These are phyloP conservation scores for Columba guinea DNA, from an alignment of 2,797 vertebrate species.

Conservation along the genomic window DNA sequence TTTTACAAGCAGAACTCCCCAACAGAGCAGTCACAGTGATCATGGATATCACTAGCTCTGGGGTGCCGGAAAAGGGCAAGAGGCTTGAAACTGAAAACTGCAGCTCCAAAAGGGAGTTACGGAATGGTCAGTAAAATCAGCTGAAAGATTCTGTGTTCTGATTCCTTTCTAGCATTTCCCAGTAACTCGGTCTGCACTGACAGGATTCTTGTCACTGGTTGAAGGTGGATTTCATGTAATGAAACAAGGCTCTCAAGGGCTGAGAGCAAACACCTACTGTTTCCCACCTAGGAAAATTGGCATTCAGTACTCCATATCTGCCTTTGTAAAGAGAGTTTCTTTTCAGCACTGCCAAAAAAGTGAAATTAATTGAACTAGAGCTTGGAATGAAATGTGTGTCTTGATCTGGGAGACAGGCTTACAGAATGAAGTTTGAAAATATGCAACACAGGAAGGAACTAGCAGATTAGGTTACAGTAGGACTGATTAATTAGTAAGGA, in stretches of 20 bases:
- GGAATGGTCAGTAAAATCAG: background rate
- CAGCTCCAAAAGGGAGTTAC: background rate
- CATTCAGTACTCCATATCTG: background rate
- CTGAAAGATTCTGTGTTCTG: background rate
- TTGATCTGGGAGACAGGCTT: background rate
- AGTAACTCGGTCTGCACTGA: background rate
- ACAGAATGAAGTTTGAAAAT: constrained; percentile 9
- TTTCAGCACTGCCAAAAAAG: background rate
- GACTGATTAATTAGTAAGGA: constrained; percentile 36
- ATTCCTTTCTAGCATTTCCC: background rate
- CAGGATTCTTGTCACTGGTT: background rate
- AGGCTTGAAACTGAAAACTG: background rate
- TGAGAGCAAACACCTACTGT: background rate
- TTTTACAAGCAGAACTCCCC: background rate
- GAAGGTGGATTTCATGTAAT: background rate
- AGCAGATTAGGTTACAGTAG: background rate
- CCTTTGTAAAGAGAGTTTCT: background rate
- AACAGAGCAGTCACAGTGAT: background rate
- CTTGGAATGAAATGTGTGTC: background rate
- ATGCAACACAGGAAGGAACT: background rate
- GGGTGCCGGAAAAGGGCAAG: background rate
- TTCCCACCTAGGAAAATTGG: background rate
- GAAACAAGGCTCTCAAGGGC: background rate
- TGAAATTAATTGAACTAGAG: constrained; percentile 17
- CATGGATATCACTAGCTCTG: background rate